A percentile compares a stretch with the other conserved stretches of the same genome.
phyloP scores from a whole-genome alignment of 2,113 vertebrate genomes.

The Zootoca vivipara region DNA sequence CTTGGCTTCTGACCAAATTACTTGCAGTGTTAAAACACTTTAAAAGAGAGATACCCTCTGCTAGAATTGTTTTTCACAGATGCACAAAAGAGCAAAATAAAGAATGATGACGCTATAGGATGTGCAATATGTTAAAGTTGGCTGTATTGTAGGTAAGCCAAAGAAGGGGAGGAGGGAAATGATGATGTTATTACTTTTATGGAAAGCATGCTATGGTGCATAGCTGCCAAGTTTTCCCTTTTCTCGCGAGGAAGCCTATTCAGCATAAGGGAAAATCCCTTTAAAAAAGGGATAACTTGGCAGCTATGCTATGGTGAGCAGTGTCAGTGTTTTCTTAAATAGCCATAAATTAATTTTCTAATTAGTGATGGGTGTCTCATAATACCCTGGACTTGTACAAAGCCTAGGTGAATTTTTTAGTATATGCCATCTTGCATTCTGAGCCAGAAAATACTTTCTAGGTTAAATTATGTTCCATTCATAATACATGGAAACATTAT shows the following conservation, averaged over 20 bases:
- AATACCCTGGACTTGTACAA: not conserved
- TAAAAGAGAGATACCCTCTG: not conserved
- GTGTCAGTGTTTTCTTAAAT: not conserved
- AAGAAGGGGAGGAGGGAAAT: not conserved
- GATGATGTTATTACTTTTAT: not conserved
- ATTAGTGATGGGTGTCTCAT: not conserved
- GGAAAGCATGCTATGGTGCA: not conserved
- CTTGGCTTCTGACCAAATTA: not conserved
- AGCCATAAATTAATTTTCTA: not conserved
- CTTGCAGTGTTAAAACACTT: not conserved
- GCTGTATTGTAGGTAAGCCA: not conserved
- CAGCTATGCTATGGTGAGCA: not conserved
- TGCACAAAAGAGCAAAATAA: not conserved
- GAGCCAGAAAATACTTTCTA: not conserved
- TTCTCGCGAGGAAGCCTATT: too few relatives aligned
- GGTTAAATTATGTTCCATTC: too few relatives aligned
- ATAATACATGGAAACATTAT: too few relatives aligned
- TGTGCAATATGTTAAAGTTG: not conserved
- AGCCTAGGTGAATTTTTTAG: not conserved
- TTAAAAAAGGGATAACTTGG: too few relatives aligned
- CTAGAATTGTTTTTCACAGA: not conserved
- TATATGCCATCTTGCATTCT: not conserved
- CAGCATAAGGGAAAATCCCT: too few relatives aligned
- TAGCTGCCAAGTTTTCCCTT: too few relatives aligned
- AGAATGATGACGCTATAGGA: not conserved